These are phyloP conservation scores for Diadegma fenestrale DNA, from an alignment of 2,888 invertebrate genomes.

Conservation along the genomic window DNA sequence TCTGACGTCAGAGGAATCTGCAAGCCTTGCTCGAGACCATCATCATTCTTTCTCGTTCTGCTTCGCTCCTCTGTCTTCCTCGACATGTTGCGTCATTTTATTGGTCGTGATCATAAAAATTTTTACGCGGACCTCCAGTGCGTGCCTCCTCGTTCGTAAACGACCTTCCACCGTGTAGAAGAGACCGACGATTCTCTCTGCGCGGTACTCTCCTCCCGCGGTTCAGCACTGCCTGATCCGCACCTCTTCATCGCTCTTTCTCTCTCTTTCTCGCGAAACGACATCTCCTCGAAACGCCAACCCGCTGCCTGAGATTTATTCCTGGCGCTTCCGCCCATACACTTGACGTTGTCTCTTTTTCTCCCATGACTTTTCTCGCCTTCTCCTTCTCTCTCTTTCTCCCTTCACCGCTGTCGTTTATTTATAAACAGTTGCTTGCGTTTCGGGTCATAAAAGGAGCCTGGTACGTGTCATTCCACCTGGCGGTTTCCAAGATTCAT, in stretches of 20 bases:
- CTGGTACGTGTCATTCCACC: constrained; percentile 52
- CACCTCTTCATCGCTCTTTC: constrained; percentile 49
- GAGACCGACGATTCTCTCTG: constrained; percentile 56
- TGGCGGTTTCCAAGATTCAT: constrained; percentile 37
- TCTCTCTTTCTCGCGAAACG: constrained; percentile 61
- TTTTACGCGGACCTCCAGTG: constrained; percentile 81
- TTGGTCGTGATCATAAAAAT: constrained; percentile 84
- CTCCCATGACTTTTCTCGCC: background rate
- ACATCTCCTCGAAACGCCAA: constrained; percentile 61
- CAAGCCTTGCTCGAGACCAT: constrained; percentile 45
- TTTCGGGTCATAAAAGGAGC: constrained; percentile 61
- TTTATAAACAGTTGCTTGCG: constrained; percentile 56
- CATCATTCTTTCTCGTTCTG: constrained; percentile 24
- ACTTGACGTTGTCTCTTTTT: constrained; percentile 14
- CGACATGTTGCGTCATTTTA: constrained; percentile 83
- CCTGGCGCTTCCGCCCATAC: constrained; percentile 59
- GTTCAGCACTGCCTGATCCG: constrained; percentile 24
- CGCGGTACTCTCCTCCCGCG: constrained; percentile 52
- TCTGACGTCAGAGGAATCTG: constrained; percentile 78
- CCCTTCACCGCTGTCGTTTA: constrained; percentile 37
- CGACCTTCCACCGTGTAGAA: constrained; percentile 67
- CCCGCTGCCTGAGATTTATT: constrained; percentile 65
- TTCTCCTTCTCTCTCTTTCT: constrained; percentile 8
- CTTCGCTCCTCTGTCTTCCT: constrained; percentile 57
- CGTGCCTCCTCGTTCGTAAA: constrained; percentile 73